phyloP scores from a whole-genome alignment of 2,113 vertebrate genomes.

The Leptodactylus fuscus region DNA sequence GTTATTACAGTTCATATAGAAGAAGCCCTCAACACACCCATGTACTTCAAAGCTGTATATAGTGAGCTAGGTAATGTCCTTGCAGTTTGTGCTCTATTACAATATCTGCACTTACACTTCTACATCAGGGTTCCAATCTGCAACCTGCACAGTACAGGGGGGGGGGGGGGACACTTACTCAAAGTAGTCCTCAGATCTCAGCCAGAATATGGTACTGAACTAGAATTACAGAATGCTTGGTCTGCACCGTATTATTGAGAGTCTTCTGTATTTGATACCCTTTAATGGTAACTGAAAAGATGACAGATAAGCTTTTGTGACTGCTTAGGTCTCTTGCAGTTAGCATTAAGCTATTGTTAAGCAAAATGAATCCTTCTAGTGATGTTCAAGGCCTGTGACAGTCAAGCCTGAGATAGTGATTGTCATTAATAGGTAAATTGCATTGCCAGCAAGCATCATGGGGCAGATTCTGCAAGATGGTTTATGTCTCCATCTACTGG shows the following conservation, averaged over 20 bases:
- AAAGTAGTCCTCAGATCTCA: no score
- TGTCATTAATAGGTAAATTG: neutral
- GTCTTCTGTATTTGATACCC: no score
- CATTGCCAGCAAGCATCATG: neutral
- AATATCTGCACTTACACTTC: neutral
- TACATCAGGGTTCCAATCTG: neutral
- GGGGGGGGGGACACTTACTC: no score
- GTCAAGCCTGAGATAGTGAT: neutral
- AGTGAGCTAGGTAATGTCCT: neutral
- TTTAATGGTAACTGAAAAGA: no score
- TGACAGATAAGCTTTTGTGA: no score
- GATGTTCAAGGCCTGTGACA: neutral
- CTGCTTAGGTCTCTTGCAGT: no score
- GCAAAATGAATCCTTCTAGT: neutral
- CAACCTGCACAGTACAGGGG: no score
- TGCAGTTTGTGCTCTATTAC: no score
- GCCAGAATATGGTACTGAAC: no score
- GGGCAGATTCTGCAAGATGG: neutral
- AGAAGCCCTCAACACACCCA: neutral
- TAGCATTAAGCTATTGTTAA: neutral
- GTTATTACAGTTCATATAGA: neutral
- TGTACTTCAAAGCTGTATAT: neutral
- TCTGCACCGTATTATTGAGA: no score
- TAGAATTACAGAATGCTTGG: no score
- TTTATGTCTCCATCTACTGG: conserved; percentile 23